phyloP scores from a whole-genome alignment of 2,888 invertebrate species.

The Drosophila mimetica region DNA sequence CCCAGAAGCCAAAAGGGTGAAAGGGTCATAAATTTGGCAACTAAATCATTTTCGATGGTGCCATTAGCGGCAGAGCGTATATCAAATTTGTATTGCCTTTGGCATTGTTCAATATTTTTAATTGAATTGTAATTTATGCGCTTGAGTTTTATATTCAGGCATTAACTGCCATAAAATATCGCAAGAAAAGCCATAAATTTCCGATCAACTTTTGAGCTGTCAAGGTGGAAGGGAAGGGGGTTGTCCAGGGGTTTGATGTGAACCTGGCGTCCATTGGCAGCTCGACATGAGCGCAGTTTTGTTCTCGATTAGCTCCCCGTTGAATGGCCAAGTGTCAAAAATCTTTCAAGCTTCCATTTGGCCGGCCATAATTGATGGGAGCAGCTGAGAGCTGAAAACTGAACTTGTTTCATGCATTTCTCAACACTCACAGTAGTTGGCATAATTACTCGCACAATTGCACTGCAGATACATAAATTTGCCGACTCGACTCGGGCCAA shows the following conservation, averaged over 20 bases:
- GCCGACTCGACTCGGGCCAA: conserved; percentile 12
- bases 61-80: conserved; percentile 41
- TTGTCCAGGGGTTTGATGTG: conserved; percentile 13
- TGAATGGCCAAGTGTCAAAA: conserved; percentile 36
- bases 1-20: conserved; percentile 30
- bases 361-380: conserved; percentile 24
- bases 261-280: conserved; percentile 47
- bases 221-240: conserved; percentile 16
- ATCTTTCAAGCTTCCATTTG: conserved; percentile 24
- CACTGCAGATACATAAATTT: conserved; percentile 54
- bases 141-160: conserved; percentile 33
- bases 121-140: conserved; percentile 60
- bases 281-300: conserved; percentile 47
- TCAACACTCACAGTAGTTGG: conserved; percentile 50
- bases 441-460: conserved; percentile 64
- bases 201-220: conserved; percentile 35
- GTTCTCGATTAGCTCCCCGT: conserved; percentile 35
- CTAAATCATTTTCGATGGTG: conserved; percentile 66
- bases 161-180: conserved; percentile 51
- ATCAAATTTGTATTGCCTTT: conserved; percentile 49
- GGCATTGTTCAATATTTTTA: conserved; percentile 36
- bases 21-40: conserved; percentile 32
- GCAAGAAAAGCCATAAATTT: conserved; percentile 49
- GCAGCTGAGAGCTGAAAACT: conserved; percentile 20
- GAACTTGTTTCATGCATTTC: conserved; percentile 14